Conservation (phyloP, 2,888 invertebrate species). For the Belgica antarctica region DNA sequence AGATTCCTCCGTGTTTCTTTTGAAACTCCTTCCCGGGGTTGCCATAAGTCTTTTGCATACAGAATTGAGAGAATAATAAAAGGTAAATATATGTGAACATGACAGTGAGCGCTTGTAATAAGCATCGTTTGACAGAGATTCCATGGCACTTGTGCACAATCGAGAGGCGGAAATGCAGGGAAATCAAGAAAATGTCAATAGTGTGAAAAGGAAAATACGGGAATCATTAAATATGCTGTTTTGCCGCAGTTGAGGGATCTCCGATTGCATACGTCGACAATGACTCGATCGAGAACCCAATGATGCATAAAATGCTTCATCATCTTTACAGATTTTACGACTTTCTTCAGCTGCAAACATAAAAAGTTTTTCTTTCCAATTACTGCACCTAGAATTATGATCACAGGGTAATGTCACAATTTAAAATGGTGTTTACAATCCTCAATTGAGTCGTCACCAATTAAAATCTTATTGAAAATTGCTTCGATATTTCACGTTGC, state of each 20-base stretch:
- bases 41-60: neutral
- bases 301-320: constrained; percentile 1
- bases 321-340: constrained; percentile 4
- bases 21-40: neutral
- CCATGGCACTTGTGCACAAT: neutral
- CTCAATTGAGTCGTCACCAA: too few relatives aligned
- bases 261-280: neutral
- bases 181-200: neutral
- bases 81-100: neutral
- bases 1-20: too few relatives aligned
- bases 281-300: neutral
- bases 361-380: neutral
- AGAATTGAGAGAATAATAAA: neutral
- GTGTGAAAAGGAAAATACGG: neutral
- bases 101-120: neutral
- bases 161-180: neutral
- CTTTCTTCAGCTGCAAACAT: constrained; percentile 1
- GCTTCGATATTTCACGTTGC: too few relatives aligned
- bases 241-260: neutral
- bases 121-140: constrained; percentile 21
- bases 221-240: constrained; percentile 3
- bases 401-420: too few relatives aligned
- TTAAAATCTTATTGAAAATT: too few relatives aligned
- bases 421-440: too few relatives aligned
- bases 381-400: too few relatives aligned